Evolutionary conservation across 2,888 invertebrate genomes (phyloP), one percentile per base, ranked within the genome.

Genomic region (Pheosia tremula): DNA sequence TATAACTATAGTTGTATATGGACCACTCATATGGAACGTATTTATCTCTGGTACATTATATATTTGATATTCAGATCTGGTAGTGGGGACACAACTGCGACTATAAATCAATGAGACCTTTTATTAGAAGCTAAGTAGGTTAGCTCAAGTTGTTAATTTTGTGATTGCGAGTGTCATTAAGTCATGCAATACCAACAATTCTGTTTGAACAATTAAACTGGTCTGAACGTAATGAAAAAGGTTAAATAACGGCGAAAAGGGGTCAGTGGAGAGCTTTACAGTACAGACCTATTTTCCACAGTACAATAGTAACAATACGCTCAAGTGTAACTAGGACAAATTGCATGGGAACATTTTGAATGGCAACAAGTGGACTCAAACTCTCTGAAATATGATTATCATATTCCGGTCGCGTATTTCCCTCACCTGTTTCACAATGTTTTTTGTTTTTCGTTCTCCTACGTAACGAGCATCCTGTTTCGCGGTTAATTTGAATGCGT

Each of bases 381-480:
- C 78, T 80, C 71, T 49, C 79, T 78, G 80, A 86, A 87, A 87
- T 86, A 85, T 84, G 83, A 86, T 87, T 86, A 88, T 85, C 79
- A 82, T 84, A 80, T 81, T 82, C 80, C 81, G 76, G 76, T 67
- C 71, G 78, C 78, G 75, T 75, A 81, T 82, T 83, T 81, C 79
- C 80, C 81, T 86, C 83, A 86, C 87, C 84, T 87, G 87, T 84
- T 85, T 82, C 77, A 77, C 82, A 77, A 84, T 85, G 77, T 80
- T 86, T 81, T 82, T 79, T 39, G 79, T 83, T 83, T 86, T 87
- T 86, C 84, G 74, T 85, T 77, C 79, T 78, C 75, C 70, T 71
- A 76, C 81, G 81, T 89, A 90, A 91, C 89, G 88, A 90, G 89
- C 88, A 83, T 89, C 90, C 89, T 84, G 88, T 86, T 84, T 77